Evolutionary conservation across 2,797 vertebrate genomes (phyloP), one percentile per base, ranked within the genome.

Genomic region (Allenopithecus nigroviridis): DNA sequence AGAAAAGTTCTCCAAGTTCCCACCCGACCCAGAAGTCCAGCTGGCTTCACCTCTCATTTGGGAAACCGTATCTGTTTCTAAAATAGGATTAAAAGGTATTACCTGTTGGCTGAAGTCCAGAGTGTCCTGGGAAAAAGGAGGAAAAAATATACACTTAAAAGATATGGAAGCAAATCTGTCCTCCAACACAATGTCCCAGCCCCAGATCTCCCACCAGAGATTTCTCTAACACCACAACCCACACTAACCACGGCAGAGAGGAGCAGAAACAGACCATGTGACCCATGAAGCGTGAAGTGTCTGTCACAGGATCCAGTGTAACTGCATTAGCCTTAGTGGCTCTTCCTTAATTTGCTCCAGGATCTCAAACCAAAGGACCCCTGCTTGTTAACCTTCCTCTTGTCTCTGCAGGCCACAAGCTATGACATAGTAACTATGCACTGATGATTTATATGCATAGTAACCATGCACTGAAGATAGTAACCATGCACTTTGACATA

Each of bases 31-130:
- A 48, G 46, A 48, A 48, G 12, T 48, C 46, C 46, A 48, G 12
- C 46, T 48, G 46, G 46, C 46, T 48, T 48, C 12, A 48, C 12
- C 46, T 48, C 46, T 48, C 12, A 13, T 0, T 48, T 2, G 43
- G 43, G 43, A 46, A 46, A 46, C 1, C 0, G 0, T 68, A 17
- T 55, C 11, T 8, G 22, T 55, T 17, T 80, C 41, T 90, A 8
- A 59, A 78, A 41, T 2, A 48, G 14, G 33, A 24, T 57, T 19
- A 50, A n/a, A 79, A 5, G 21, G 0, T 0, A 2, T 83, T 97
- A 97, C 94, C 96, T 97, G 72, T 39, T 2, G 92, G 94, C 17
- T 94, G 94, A 94, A 96, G 90, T 92, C 80, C 94, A 78, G 90
- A n/a, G 22, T 61, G 64, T 39, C 76, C 96, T 97, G 53, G 57